Evolutionary conservation across 1,140 invertebrate species (phyloP).

Genomic region (Aphidius ervi): DNA sequence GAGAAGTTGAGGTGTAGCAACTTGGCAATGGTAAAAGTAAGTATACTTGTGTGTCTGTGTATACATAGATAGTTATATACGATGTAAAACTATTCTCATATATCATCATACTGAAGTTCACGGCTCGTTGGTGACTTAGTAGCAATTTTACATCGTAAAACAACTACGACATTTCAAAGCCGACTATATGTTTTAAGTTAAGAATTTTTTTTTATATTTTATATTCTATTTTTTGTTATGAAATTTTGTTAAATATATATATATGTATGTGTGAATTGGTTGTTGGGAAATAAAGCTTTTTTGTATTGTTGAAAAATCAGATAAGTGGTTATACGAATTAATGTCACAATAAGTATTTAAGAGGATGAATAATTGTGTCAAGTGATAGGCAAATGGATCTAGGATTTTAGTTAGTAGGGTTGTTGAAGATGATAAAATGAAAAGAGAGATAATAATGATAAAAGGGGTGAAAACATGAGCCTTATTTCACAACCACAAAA

Average conservation of each 20-base stretch:
- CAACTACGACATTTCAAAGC: conserved; percentile 24
- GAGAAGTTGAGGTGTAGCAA: background rate
- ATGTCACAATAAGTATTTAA: too few species aligned
- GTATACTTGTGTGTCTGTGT: background rate
- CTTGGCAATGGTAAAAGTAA: background rate
- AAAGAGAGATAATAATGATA: too few species aligned
- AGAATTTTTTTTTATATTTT: background rate
- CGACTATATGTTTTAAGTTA: conserved; percentile 12
- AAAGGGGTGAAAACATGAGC: too few species aligned
- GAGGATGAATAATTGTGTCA: too few species aligned
- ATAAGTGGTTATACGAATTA: too few species aligned
- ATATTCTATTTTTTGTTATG: background rate
- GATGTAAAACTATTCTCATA: conserved; percentile 33
- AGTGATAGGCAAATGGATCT: too few species aligned
- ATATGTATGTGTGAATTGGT: too few species aligned
- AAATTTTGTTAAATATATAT: background rate
- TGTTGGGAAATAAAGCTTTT: too few species aligned
- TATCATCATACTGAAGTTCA: conserved; percentile 30
- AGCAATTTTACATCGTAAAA: conserved; percentile 29
- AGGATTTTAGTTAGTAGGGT: too few species aligned
- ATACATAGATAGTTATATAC: conserved; percentile 20
- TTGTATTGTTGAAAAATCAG: too few species aligned
- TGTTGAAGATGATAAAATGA: too few species aligned
- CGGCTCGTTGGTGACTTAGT: conserved; percentile 34
- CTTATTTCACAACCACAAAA: conserved; percentile 5